A percentile compares a stretch with the other conserved stretches of the same genome.
Evolutionary conservation across 2,888 invertebrate species (phyloP).

Genomic region (Spodoptera littoralis): DNA sequence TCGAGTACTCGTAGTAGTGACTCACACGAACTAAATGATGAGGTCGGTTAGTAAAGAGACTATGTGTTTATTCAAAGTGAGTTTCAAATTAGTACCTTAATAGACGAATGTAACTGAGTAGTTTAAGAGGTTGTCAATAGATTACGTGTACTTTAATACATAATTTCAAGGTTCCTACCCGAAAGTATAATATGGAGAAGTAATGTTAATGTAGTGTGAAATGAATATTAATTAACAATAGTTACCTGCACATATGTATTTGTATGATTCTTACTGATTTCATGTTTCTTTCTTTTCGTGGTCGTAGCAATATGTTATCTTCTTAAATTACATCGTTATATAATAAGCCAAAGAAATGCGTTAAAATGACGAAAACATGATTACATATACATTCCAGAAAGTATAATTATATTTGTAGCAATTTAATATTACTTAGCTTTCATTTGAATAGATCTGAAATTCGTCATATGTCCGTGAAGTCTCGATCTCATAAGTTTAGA

Average conservation of each 20-base stretch:
- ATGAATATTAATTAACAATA: constrained; percentile 66
- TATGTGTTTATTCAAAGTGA: constrained; percentile 62
- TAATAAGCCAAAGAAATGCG: constrained; percentile 51
- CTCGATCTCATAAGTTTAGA: too few relatives aligned
- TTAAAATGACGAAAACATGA: constrained; percentile 21
- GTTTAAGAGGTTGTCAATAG: constrained; percentile 65
- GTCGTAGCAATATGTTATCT: constrained; percentile 10
- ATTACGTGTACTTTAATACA: constrained; percentile 57
- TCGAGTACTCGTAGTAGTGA: constrained; percentile 24
- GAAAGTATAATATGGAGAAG: constrained; percentile 70
- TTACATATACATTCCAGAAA: constrained; percentile 48
- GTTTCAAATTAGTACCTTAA: constrained; percentile 69
- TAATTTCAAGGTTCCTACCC: constrained; percentile 87
- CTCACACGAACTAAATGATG: constrained; percentile 33
- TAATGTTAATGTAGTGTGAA: constrained; percentile 75
- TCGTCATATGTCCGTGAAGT: too few relatives aligned
- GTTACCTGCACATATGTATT: constrained; percentile 74
- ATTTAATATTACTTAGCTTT: not conserved
- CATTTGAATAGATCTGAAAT: too few relatives aligned
- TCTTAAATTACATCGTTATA: constrained; percentile 17
- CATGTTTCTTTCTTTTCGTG: constrained; percentile 10
- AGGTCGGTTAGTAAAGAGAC: constrained; percentile 42
- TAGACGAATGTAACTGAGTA: constrained; percentile 68
- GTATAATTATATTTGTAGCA: constrained; percentile 20
- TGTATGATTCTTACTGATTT: constrained; percentile 21